phyloP scores from a whole-genome alignment of 1,140 invertebrate species.

The Monomorium pharaonis region DNA sequence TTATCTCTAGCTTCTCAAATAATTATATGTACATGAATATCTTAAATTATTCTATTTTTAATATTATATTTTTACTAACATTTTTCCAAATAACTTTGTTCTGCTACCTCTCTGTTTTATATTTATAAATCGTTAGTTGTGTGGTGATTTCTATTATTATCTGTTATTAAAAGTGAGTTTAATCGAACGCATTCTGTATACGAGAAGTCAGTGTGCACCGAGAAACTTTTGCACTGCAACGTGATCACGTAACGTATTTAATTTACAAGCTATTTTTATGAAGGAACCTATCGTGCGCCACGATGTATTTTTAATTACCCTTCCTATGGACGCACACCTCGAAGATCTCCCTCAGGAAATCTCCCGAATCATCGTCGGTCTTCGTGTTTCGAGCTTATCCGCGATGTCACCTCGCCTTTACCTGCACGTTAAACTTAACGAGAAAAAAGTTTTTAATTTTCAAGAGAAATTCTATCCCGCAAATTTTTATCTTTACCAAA shows the following conservation, averaged over 20 bases:
- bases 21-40: neutral
- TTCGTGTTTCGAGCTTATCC: neutral
- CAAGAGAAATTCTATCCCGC: neutral
- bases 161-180: neutral
- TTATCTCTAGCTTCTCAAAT: neutral
- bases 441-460: neutral
- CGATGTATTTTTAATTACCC: slow-evolving; percentile 39
- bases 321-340: neutral
- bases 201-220: neutral
- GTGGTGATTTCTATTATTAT: neutral
- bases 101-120: too few relatives aligned
- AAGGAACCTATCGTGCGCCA: neutral
- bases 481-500: neutral
- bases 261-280: slow-evolving; percentile 46
- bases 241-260: slow-evolving; percentile 15
- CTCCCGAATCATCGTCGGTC: neutral
- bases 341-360: slow-evolving; percentile 13
- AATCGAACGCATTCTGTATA: neutral
- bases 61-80: neutral
- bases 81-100: neutral
- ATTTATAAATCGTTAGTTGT: too few relatives aligned
- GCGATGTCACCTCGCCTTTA: neutral
- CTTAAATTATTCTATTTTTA: neutral
- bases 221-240: neutral
- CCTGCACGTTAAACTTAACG: slow-evolving; percentile 10